Evolutionary conservation across 2,113 vertebrate genomes (phyloP).

Genomic region (Camelus bactrianus): DNA sequence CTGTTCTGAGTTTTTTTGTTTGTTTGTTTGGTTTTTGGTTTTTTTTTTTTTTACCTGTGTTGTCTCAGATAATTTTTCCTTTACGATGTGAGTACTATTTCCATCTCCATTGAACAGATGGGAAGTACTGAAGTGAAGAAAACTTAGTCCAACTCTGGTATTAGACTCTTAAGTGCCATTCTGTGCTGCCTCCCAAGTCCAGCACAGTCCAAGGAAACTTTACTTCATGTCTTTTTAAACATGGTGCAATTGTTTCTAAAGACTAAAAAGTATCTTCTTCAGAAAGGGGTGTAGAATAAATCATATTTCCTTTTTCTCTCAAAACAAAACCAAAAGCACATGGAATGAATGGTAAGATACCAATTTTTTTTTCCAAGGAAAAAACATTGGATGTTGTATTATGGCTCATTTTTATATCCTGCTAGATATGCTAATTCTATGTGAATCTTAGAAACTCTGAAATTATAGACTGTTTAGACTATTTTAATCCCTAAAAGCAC

Average conservation of each 20-base stretch:
- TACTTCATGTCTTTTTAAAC: background rate
- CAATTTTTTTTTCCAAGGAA: background rate
- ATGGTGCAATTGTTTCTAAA: background rate
- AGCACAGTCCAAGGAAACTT: background rate
- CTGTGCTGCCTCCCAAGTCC: background rate
- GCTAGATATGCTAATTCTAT: conserved; percentile 68
- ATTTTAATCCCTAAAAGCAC: conserved; percentile 69
- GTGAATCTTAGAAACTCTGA: conserved; percentile 52
- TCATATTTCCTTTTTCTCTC: background rate
- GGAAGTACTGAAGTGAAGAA: background rate
- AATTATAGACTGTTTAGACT: conserved; percentile 70
- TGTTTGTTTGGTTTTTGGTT: too few species aligned
- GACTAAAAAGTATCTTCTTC: background rate
- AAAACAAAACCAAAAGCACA: conserved; percentile 45
- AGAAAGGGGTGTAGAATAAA: background rate
- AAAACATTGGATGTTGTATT: conserved; percentile 22
- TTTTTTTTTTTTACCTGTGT: background rate
- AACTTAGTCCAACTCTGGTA: background rate
- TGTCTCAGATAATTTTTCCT: background rate
- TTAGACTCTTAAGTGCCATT: background rate
- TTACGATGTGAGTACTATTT: background rate
- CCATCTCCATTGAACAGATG: background rate
- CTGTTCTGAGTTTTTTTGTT: background rate
- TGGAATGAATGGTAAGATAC: conserved; percentile 8
- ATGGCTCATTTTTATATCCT: conserved; percentile 68